These are phyloP conservation scores for Protosalanx chinensis DNA, from an alignment of 2,797 vertebrate species.

Conservation along the genomic window DNA sequence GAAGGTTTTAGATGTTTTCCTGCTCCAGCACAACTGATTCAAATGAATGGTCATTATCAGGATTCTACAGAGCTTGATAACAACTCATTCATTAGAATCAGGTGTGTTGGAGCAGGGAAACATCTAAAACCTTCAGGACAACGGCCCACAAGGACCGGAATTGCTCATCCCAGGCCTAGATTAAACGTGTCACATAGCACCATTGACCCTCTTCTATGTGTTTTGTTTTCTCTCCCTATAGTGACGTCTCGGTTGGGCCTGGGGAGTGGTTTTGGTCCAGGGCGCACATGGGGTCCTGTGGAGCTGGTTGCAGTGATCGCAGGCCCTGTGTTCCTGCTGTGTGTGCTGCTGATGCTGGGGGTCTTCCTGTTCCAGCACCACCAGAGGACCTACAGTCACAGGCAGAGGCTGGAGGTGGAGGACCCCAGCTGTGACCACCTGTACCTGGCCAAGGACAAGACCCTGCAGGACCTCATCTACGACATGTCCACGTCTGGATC, in stretches of 20 bases:
- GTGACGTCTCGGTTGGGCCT: conserved; percentile 50
- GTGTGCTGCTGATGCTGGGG: conserved; percentile 81
- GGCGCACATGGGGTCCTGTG: conserved; percentile 83
- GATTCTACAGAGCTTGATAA: no score
- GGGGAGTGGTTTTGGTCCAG: conserved; percentile 46
- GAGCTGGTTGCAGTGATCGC: conserved; percentile 89
- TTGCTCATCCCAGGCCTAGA: background rate
- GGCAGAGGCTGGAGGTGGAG: conserved; percentile 89
- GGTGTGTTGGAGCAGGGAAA: no score
- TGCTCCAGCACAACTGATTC: no score
- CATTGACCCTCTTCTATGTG: background rate
- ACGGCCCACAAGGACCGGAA: no score
- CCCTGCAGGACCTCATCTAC: conserved; percentile 91
- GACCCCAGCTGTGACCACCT: conserved; percentile 92
- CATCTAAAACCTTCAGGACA: no score
- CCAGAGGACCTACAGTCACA: conserved; percentile 87
- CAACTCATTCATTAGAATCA: no score
- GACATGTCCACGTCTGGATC: conserved; percentile 95
- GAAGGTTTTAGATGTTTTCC: no score
- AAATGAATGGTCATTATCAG: no score
- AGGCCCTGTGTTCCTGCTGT: conserved; percentile 86
- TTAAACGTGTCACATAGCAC: no score
- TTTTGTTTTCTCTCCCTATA: conserved; percentile 28
- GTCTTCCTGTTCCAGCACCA: conserved; percentile 89
- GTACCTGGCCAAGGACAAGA: conserved; percentile 92